A percentile compares a stretch with the other conserved stretches of the same genome.
These are phyloP conservation scores for Tenebrio molitor DNA, from an alignment of 1,140 invertebrate species.

Conservation along the genomic window DNA sequence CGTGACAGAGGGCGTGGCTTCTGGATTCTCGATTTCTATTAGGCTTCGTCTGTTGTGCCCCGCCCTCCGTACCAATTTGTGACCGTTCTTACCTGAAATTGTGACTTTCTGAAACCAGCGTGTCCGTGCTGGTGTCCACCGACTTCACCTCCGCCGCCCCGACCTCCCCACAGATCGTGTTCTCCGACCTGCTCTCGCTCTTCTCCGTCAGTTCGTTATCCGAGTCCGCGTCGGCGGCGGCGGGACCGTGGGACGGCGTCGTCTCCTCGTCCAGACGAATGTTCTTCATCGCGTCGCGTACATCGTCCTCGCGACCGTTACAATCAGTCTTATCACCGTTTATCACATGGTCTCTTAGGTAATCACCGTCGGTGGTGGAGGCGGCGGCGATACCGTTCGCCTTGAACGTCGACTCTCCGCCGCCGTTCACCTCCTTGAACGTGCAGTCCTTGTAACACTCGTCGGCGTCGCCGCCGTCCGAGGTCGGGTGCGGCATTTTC, in stretches of 20 bases:
- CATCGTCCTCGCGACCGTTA: conserved; percentile 8
- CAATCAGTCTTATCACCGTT: conserved; percentile 46
- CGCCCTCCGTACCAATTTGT: too few species aligned
- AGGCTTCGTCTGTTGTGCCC: too few species aligned
- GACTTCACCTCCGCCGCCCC: conserved; percentile 50
- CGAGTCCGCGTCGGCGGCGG: conserved; percentile 62
- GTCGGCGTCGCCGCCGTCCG: conserved; percentile 51
- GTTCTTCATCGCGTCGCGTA: neutral
- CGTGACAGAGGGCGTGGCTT: too few species aligned
- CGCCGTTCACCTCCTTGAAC: conserved; percentile 46
- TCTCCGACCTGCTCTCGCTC: conserved; percentile 65
- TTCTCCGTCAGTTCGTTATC: conserved; percentile 63
- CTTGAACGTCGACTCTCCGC: conserved; percentile 47
- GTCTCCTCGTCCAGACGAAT: neutral
- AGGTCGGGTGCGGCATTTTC: neutral
- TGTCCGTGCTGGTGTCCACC: conserved; percentile 68
- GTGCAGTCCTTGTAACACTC: conserved; percentile 60
- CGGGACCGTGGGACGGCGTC: conserved; percentile 12
- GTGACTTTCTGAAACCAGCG: conserved; percentile 64
- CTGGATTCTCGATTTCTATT: too few species aligned
- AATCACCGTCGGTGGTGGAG: neutral
- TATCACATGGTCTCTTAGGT: conserved; percentile 42
- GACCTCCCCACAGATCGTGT: conserved; percentile 41
- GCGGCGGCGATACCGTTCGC: conserved; percentile 20
- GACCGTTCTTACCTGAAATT: conserved; percentile 52